These are phyloP conservation scores for Lacanobia wlatinum DNA, from an alignment of 2,888 invertebrate genomes.

Conservation along the genomic window DNA sequence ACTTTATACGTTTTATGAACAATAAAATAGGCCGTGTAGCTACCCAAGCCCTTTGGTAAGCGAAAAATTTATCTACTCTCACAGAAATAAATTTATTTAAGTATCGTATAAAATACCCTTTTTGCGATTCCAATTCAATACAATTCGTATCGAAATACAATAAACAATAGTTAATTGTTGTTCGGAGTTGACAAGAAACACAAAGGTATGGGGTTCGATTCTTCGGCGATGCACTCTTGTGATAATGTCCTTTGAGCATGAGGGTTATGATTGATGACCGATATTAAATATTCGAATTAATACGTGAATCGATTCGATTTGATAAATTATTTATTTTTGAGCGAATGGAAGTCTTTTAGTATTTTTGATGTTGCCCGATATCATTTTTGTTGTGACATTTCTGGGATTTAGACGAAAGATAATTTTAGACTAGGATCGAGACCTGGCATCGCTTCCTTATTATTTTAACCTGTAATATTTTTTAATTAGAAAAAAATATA, in stretches of 20 bases:
- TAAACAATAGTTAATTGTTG: constrained; percentile 83
- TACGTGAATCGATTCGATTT: constrained; percentile 81
- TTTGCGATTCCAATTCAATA: constrained; percentile 76
- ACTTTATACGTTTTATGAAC: constrained; percentile 48
- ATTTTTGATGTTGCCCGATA: constrained; percentile 74
- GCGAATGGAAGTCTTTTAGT: constrained; percentile 74
- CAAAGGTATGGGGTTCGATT: constrained; percentile 69
- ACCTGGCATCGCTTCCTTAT: constrained; percentile 5
- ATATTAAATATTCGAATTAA: constrained; percentile 84
- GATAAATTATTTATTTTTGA: constrained; percentile 86
- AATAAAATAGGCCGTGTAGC: constrained; percentile 46
- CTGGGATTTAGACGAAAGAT: constrained; percentile 59
- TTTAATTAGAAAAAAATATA: too few species aligned
- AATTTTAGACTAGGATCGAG: constrained; percentile 34
- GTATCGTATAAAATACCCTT: constrained; percentile 73
- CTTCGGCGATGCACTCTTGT: constrained; percentile 77
- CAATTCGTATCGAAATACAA: constrained; percentile 75
- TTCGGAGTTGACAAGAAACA: constrained; percentile 73
- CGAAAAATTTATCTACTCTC: constrained; percentile 68
- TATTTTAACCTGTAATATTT: neutral
- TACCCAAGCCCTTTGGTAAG: constrained; percentile 32
- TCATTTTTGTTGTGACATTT: constrained; percentile 74
- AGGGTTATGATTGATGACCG: constrained; percentile 87
- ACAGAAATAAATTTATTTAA: constrained; percentile 71
- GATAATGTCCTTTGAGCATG: constrained; percentile 82